Conservation (phyloP, 2,888 invertebrate genomes). For the Polyploca ridens region DNA sequence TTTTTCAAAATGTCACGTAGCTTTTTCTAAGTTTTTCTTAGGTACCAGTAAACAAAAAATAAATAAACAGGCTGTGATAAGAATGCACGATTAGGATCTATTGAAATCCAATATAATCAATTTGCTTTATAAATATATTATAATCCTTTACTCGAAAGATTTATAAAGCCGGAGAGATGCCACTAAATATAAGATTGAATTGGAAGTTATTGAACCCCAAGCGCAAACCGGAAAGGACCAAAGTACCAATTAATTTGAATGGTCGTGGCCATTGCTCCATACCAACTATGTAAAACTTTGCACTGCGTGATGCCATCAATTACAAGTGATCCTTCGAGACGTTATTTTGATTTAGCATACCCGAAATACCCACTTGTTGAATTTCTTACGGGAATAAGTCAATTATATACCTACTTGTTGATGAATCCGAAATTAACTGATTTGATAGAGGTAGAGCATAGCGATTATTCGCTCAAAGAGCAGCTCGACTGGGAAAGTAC, state of each 20-base stretch:
- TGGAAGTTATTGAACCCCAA: constrained; percentile 5
- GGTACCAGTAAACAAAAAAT: too few species aligned
- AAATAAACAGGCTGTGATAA: too few species aligned
- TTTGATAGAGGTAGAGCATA: too few species aligned
- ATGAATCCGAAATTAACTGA: neutral
- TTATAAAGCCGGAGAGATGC: neutral
- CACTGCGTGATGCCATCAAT: neutral
- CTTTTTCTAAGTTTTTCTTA: too few species aligned
- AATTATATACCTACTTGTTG: neutral
- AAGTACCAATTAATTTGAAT: constrained; percentile 7
- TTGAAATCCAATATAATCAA: too few species aligned
- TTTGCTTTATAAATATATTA: neutral
- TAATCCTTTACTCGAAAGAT: neutral
- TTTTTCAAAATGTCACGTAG: too few species aligned
- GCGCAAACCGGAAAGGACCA: neutral
- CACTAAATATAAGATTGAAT: neutral
- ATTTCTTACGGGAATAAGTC: too few species aligned
- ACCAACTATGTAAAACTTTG: neutral
- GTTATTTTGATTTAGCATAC: neutral
- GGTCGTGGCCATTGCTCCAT: neutral
- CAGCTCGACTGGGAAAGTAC: too few species aligned
- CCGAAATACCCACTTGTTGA: too few species aligned
- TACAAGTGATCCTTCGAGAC: neutral
- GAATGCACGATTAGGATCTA: too few species aligned
- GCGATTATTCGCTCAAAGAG: too few species aligned